Evolutionary conservation across 2,113 vertebrate genomes (phyloP).

Genomic region (Mustelus asterias): DNA sequence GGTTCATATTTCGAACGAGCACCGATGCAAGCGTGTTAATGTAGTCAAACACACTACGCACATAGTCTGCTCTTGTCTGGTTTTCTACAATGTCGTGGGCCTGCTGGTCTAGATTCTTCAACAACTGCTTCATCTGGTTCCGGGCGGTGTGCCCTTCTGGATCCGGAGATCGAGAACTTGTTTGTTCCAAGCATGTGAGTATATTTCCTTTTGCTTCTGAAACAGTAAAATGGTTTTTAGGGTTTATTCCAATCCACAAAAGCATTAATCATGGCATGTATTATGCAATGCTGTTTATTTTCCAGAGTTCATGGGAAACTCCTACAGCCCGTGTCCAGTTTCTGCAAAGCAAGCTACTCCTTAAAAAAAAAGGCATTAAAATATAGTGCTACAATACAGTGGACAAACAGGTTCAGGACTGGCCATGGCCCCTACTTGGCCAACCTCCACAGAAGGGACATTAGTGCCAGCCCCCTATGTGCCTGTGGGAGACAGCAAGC

Average conservation of each 20-base stretch:
- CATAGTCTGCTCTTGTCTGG: constrained; percentile 53
- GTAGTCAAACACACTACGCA: constrained; percentile 75
- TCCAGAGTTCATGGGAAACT: not conserved
- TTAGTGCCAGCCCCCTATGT: too few species aligned
- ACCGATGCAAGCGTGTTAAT: constrained; percentile 70
- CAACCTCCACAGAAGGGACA: too few species aligned
- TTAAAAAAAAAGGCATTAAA: not conserved
- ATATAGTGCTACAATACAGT: not conserved
- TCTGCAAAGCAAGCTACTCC: not conserved
- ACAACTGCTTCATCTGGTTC: constrained; percentile 71
- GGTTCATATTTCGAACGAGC: constrained; percentile 68
- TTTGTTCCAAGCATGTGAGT: constrained; percentile 70
- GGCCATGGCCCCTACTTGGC: not conserved
- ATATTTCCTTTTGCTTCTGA: constrained; percentile 61
- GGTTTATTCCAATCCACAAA: not conserved
- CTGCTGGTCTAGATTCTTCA: constrained; percentile 66
- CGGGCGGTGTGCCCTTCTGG: constrained; percentile 70
- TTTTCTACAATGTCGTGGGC: constrained; percentile 47
- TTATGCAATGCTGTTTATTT: not conserved
- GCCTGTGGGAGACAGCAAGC: too few species aligned
- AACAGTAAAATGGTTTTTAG: constrained; percentile 36
- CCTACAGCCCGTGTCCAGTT: not conserved
- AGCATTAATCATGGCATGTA: not conserved
- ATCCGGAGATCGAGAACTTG: constrained; percentile 65
- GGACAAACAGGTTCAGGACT: not conserved